phyloP scores from a whole-genome alignment of 2,888 invertebrate species.

The Osedax fenrisi region DNA sequence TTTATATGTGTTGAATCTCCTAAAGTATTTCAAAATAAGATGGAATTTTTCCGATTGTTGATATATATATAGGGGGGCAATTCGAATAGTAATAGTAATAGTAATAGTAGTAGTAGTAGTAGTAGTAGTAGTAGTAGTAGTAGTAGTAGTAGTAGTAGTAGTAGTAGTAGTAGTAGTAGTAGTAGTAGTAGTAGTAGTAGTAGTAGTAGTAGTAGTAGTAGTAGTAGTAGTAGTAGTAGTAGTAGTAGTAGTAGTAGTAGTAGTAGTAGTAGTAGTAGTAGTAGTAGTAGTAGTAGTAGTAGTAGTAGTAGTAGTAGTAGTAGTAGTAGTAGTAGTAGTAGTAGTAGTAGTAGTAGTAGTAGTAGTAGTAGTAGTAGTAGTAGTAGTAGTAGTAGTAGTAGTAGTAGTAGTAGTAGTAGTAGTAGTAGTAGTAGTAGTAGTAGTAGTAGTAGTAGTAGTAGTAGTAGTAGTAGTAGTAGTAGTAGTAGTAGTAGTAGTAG shows the following conservation, averaged over 20 bases:
- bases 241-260: neutral
- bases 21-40: no score
- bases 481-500: neutral
- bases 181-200: neutral
- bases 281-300: neutral
- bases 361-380: neutral
- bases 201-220: slow-evolving; percentile 1
- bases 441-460: neutral
- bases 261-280: neutral
- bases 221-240: neutral
- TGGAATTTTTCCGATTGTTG: no score
- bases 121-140: neutral
- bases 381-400: neutral
- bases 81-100: no score
- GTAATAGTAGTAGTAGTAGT: neutral
- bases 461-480: neutral
- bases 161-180: neutral
- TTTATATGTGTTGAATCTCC: no score
- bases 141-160: slow-evolving; percentile 3
- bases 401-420: neutral
- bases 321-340: neutral
- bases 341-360: neutral
- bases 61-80: no score
- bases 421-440: neutral
- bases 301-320: neutral